Base-by-base conservation (phyloP, 2,113 vertebrate species). In the Mus spicilegus region DNA sequence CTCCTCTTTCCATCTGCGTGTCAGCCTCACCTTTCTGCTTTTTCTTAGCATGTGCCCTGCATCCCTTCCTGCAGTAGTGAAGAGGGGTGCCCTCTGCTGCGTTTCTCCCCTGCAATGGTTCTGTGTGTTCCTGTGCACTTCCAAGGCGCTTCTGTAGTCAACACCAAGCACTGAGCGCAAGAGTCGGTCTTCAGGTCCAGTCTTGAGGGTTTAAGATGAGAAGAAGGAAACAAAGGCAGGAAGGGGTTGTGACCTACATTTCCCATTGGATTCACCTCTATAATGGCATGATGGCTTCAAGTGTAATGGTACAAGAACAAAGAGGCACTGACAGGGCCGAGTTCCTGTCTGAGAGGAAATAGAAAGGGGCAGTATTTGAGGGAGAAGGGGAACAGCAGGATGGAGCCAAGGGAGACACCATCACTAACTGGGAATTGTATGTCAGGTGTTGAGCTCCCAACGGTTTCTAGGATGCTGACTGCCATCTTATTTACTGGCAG, bases 221-320 rank as follows among this genome's bases (percentile, higher is more conserved):
- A 39, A 3, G 9, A 42, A 86, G 75, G 67, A 51, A 54, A 9
- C 33, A 56, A 26, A 12, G 28, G 5, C 42, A 56, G 75, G 42
- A 58, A 8, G 77, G 51, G 33, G 6, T 46, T 28, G 49, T 8
- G 78, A 36, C 2, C 24, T 20, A 1, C 33, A 3, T 65, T 42
- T 30, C 75, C 28, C 1, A 0, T 56, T 22, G 24, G 5, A 33
- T 33, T 46, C 63, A 6, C 4, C 22, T 0, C 5, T 42, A 26
- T 0, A 0, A 20, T 2, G 30, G 14, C 30, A 0, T 9, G 73
- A 54, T 36, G 9, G 20, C 16, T 3, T 33, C 28, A 67, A 3
- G 5, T 8, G 22, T 39, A 17, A 1, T 2, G 14, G 24, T 0
- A 14, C 65, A 26, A 70, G 92, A 36, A 28, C 0, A 14, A 36